Evolutionary conservation across 2,797 vertebrate genomes (phyloP).

Genomic region (Platalea minor): DNA sequence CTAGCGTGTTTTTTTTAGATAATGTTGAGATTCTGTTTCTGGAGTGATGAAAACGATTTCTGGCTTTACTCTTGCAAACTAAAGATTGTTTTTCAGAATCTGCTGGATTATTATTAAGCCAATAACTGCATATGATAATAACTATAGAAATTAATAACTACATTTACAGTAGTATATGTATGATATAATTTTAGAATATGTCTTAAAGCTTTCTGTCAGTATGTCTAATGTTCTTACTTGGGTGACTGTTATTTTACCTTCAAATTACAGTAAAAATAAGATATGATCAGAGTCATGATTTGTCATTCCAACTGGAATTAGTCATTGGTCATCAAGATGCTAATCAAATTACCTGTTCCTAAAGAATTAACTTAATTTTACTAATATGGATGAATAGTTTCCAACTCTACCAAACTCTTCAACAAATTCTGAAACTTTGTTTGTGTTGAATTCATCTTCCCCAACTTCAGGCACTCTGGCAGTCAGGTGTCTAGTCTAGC

Average conservation of each 20-base stretch:
- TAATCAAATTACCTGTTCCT: background rate
- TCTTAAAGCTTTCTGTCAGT: background rate
- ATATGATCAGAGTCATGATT: background rate
- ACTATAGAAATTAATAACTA: background rate
- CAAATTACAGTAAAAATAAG: constrained; percentile 3
- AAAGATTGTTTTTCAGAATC: background rate
- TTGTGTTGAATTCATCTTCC: background rate
- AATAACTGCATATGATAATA: background rate
- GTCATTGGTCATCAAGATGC: constrained; percentile 27
- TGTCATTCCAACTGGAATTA: constrained; percentile 36
- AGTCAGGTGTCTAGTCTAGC: background rate
- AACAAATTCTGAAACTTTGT: background rate
- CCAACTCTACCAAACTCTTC: background rate
- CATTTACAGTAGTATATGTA: background rate
- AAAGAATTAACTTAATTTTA: background rate
- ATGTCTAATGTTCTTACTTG: background rate
- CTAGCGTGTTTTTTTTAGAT: background rate
- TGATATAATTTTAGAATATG: background rate
- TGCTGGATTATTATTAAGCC: background rate
- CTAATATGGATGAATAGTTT: background rate
- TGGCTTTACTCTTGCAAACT: background rate
- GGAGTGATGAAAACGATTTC: background rate
- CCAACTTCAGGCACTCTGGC: background rate
- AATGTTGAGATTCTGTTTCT: background rate
- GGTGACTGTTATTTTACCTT: background rate